Evolutionary conservation across 2,888 invertebrate species (phyloP).

Genomic region (Drosophila buzzatii): DNA sequence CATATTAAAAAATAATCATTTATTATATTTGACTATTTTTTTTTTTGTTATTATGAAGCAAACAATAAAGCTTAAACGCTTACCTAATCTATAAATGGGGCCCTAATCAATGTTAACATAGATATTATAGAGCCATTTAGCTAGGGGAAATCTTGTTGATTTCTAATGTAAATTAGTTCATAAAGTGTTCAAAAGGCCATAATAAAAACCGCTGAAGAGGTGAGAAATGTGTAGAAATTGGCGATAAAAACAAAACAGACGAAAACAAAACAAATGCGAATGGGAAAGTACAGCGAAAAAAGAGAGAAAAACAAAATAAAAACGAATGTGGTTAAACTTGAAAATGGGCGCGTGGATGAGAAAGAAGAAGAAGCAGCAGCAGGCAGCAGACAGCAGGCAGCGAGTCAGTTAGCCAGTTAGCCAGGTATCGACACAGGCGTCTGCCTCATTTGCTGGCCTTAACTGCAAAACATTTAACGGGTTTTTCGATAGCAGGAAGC

Average conservation of each 20-base stretch:
- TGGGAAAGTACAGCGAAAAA: not conserved
- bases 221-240: slow-evolving; percentile 36
- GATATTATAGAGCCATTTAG: slow-evolving; percentile 5
- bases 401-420: not conserved
- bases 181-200: slow-evolving; percentile 22
- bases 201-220: slow-evolving; percentile 15
- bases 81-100: not conserved
- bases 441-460: slow-evolving; percentile 25
- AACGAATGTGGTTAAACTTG: slow-evolving; percentile 55
- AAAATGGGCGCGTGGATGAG: slow-evolving; percentile 23
- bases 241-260: slow-evolving; percentile 38
- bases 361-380: not conserved
- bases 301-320: slow-evolving; percentile 7
- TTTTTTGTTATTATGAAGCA: not conserved
- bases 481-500: slow-evolving; percentile 51
- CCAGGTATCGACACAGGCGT: not conserved
- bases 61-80: slow-evolving; percentile 6
- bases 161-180: slow-evolving; percentile 38
- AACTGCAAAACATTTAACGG: slow-evolving; percentile 26
- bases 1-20: slow-evolving; percentile 8
- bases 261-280: slow-evolving; percentile 15
- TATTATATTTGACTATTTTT: not conserved
- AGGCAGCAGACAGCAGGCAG: not conserved
- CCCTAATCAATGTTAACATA: not conserved
- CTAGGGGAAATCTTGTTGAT: slow-evolving; percentile 18